A percentile compares a stretch with the other conserved stretches of the same genome.
Evolutionary conservation across 2,113 vertebrate species (phyloP).

Genomic region (Albula glossodonta): DNA sequence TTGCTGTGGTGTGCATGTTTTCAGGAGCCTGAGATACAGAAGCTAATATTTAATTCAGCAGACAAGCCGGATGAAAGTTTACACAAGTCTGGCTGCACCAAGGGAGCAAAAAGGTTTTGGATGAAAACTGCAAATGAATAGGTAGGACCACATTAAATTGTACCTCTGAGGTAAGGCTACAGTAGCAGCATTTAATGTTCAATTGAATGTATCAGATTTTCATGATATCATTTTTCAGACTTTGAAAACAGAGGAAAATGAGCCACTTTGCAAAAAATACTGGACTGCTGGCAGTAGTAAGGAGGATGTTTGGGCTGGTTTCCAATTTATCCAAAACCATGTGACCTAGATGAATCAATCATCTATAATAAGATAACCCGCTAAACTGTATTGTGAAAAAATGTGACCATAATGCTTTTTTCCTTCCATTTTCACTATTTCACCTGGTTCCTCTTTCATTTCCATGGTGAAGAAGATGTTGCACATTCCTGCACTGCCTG

Average conservation of each 20-base stretch:
- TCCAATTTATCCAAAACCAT: no score
- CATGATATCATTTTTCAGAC: no score
- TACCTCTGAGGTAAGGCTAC: not conserved
- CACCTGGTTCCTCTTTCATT: not conserved
- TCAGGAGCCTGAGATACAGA: not conserved
- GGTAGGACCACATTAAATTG: not conserved
- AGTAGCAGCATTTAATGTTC: not conserved
- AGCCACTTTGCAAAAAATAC: no score
- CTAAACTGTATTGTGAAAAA: not conserved
- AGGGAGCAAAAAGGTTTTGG: not conserved
- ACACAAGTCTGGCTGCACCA: not conserved
- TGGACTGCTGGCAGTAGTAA: no score
- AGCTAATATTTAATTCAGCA: not conserved
- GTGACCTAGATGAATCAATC: no score
- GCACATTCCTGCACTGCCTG: not conserved
- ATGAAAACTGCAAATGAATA: no score
- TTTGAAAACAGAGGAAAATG: no score
- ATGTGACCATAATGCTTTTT: not conserved
- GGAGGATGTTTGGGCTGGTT: no score
- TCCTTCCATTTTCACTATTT: slow-evolving; percentile 3
- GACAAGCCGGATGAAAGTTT: not conserved
- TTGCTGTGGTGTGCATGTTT: not conserved
- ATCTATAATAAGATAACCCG: not conserved
- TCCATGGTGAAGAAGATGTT: not conserved
- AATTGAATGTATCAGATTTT: no score